Base-by-base conservation (phyloP, 2,113 vertebrate species). In the Perca schrenkii region DNA sequence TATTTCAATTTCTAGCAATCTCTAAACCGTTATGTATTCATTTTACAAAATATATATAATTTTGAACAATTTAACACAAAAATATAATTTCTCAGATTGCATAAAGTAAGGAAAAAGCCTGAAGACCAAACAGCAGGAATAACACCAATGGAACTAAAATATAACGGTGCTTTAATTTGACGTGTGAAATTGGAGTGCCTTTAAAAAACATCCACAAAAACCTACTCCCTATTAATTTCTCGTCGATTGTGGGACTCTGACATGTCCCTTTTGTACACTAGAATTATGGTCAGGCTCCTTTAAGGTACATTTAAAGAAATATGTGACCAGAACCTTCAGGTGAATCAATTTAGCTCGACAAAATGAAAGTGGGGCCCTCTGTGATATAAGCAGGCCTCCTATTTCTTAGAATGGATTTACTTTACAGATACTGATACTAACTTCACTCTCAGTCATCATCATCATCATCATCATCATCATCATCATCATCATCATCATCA, bases 121-220 rank as follows among this genome's bases (percentile, higher is more conserved):
- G 50, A 71, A 79, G 75, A 87, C 5, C n/a, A 84, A 82, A 82
- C 19, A 79, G 72, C 62, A 79, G 60, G 64, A 80, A 74, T 67
- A 85, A 84, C 66, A 84, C 57, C 76, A 62, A 67, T 87, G 63
- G 64, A 82, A 79, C 77, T 91, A 36, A 83, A 84, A 86, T 85
- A 78, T 56, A 83, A 88, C 76, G 64, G 49, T 83, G 74, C 75
- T 89, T 89, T 91, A 87, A 92, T 93, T 87, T 92, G 86, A 84
- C 25, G 65, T 91, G 89, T 92, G 89, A 92, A 93, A 94, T 90
- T 77, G 86, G 71, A 85, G 66, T n/a, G 63, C 73, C 89, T 94
- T 89, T 91, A 81, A 88, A 90, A 87, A 90, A 86, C 63, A 54
- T 85, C 79, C 86, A 87, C 82, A 91, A 85, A 90, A 83, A 86